Base-by-base conservation (phyloP, 2,113 vertebrate species). In the Corynorhinus townsendii region DNA sequence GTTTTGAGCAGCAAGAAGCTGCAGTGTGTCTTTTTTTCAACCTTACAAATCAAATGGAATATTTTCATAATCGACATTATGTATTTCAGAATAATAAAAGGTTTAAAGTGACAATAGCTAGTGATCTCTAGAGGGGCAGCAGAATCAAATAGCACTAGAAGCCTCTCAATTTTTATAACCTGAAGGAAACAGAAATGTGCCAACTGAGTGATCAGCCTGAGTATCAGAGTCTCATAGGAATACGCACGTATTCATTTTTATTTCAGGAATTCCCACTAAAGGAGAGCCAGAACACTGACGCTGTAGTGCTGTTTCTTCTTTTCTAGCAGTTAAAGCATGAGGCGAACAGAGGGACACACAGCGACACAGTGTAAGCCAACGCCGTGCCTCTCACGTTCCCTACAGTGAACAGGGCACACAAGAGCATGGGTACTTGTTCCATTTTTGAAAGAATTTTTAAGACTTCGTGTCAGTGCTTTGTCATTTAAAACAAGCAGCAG, bases 371-470 rank as follows among this genome's bases (percentile, higher is more conserved):
- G 1, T 86, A 19, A 45, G 28, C 73, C 47, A 83, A 5, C 3
- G 75, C 81, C 71, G 35, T 16, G 76, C 43, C 66, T 93, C 84
- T 79, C 38, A 3, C 69, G 84, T 66, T 84, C 71, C 35, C 91
- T 38, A 4, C 17, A 17, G n/a, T n/a, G 35, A 72, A 45, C 43
- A 64, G 30, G 79, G 30, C 26, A 62, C 59, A 22, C 8, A 33
- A 17, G 24, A 69, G 33, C 40, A 11, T 28, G 76, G 35, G 11
- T 14, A 2, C 54, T 52, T 5, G 20, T 86, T 93, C 71, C 76
- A 20, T 68, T 97, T 72, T 72, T 90, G 75, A 68, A 85, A 92
- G 62, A 84, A 24, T 33, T 96, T 96, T 97, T 91, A 92, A 85
- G 93, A 90, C 79, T 84, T 85, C 8, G 20, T 20, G 6, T 20